Evolutionary conservation across 30 jellyfish, hydroid and myxozoan genomes (phyloP).

Genomic region (Phacellophora camtschatica): DNA sequence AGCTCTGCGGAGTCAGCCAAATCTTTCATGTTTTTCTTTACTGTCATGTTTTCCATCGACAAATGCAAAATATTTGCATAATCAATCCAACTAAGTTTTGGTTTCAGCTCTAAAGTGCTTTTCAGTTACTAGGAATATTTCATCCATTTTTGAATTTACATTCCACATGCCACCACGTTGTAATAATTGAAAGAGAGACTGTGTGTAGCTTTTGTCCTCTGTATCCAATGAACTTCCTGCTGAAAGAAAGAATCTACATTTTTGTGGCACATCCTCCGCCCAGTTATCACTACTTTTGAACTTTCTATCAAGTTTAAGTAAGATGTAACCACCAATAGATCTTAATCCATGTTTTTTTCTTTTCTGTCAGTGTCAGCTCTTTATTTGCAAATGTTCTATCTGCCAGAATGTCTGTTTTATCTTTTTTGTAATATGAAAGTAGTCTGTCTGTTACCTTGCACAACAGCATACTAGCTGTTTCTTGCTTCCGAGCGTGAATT

Average conservation of each 20-base stretch:
- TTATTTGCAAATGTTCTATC: neutral
- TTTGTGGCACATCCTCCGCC: conserved; percentile 12
- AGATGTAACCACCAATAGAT: neutral
- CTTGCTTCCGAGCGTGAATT: neutral
- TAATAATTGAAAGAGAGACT: neutral
- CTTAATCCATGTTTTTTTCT: neutral
- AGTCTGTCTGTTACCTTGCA: neutral
- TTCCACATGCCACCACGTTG: neutral
- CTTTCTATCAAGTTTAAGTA: neutral
- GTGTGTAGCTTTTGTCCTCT: neutral
- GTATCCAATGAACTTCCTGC: neutral
- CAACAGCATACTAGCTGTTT: neutral
- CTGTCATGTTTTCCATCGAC: neutral
- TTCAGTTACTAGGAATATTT: neutral
- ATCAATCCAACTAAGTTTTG: neutral
- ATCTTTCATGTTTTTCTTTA: neutral
- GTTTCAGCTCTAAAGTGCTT: neutral
- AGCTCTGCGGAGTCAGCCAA: conserved; percentile 1
- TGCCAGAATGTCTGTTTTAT: neutral
- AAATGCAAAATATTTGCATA: neutral
- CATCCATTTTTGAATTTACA: neutral
- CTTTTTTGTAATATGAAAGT: neutral
- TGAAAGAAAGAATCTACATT: neutral
- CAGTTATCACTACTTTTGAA: neutral
- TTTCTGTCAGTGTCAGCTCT: neutral